These are phyloP conservation scores for Nomada ruficornis DNA, from an alignment of 2,888 invertebrate genomes.

Conservation along the genomic window DNA sequence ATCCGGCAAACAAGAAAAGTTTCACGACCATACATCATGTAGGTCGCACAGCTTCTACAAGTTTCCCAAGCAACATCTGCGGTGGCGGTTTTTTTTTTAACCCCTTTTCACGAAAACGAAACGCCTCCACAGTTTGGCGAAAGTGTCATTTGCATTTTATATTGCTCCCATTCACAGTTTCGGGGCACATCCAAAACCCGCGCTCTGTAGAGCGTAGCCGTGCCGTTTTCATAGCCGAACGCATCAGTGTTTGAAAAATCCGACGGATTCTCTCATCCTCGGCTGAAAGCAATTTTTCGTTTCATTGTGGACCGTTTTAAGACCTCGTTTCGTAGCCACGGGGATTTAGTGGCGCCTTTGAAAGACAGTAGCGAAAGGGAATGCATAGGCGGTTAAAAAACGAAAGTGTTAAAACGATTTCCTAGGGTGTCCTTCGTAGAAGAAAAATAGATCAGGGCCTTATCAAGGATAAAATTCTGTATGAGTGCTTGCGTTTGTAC, in stretches of 20 bases:
- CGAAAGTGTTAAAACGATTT: background rate
- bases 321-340: background rate
- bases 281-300: background rate
- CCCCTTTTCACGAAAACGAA: constrained; percentile 31
- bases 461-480: no score
- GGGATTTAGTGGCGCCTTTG: background rate
- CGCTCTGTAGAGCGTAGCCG: background rate
- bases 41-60: constrained; percentile 31
- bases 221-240: constrained; percentile 28
- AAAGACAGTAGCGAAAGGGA: background rate
- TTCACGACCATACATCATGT: constrained; percentile 18
- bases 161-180: constrained; percentile 56
- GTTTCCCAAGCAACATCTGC: constrained; percentile 42
- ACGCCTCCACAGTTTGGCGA: constrained; percentile 18
- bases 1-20: constrained; percentile 11
- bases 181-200: background rate
- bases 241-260: constrained; percentile 35
- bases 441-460: no score
- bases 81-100: constrained; percentile 30
- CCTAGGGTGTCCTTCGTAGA: background rate
- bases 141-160: constrained; percentile 59
- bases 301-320: constrained; percentile 9
- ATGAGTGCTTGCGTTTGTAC: background rate
- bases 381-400: background rate
- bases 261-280: constrained; percentile 17